Conservation (phyloP, 1,140 invertebrate genomes). For the Chironomus tepperi region DNA sequence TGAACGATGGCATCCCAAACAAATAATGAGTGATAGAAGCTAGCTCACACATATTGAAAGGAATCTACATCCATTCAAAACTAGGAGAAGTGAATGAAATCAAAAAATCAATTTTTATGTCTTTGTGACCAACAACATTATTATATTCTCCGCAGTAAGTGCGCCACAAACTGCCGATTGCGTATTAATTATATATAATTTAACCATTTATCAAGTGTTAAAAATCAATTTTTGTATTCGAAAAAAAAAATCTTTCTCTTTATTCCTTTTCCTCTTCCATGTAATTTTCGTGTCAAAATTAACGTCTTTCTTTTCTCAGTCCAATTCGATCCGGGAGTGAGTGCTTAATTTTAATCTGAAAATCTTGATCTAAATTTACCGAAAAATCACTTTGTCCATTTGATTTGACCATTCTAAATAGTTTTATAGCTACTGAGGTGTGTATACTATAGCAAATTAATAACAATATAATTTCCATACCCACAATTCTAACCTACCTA, state of each 20-base stretch:
- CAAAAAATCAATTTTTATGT: not conserved
- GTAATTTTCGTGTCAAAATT: conserved; percentile 23
- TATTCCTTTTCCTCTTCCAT: conserved; percentile 14
- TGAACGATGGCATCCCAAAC: conserved; percentile 12
- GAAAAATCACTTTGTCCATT: conserved; percentile 8
- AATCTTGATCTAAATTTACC: conserved; percentile 14
- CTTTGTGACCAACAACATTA: not conserved
- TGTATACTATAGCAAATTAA: conserved; percentile 9
- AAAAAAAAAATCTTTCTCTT: not conserved
- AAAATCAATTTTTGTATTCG: conserved; percentile 11
- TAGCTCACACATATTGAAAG: not conserved
- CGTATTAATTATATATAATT: conserved; percentile 23
- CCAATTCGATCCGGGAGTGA: not conserved
- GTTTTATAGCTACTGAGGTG: not conserved
- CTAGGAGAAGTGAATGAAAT: not conserved
- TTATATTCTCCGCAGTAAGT: not conserved
- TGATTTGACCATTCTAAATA: not conserved
- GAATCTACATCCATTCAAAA: not conserved
- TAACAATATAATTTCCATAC: conserved; percentile 22
- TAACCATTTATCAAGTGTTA: conserved; percentile 22
- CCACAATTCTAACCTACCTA: not conserved
- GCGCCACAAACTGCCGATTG: not conserved
- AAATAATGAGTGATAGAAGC: too few species aligned
- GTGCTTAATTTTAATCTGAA: conserved; percentile 1
- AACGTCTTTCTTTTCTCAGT: not conserved